Percentiles rank a stretch among this genome's conserved stretches.
Conservation (phyloP, 1,140 invertebrate genomes). For the Paralvinella palmiformis region DNA sequence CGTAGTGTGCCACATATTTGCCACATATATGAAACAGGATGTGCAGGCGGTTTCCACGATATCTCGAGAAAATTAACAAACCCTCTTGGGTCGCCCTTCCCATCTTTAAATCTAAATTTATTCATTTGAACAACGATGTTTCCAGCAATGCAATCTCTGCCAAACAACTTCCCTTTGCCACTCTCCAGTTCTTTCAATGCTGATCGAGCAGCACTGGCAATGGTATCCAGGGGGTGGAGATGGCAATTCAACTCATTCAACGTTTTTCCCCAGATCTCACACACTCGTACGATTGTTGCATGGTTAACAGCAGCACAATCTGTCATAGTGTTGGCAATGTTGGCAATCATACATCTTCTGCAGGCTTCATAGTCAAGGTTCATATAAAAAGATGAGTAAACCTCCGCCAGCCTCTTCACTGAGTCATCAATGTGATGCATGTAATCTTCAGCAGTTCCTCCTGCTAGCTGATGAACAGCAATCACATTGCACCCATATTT, state of each 20-base stretch:
- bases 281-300: background rate
- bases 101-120: background rate
- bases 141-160: background rate
- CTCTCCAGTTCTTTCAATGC: background rate
- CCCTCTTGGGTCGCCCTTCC: background rate
- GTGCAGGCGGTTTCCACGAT: slow-evolving; percentile 15
- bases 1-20: no score
- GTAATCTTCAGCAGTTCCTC: slow-evolving; percentile 12
- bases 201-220: slow-evolving; percentile 5
- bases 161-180: background rate
- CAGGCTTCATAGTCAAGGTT: slow-evolving; percentile 2
- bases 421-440: background rate
- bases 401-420: background rate
- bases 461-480: slow-evolving; percentile 5
- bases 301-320: slow-evolving; percentile 16
- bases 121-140: slow-evolving; percentile 1
- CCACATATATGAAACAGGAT: slow-evolving; percentile 15
- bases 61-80: background rate
- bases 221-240: slow-evolving; percentile 18
- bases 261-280: slow-evolving; percentile 1
- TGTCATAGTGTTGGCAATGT: slow-evolving; percentile 18
- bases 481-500: background rate
- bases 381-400: background rate
- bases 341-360: slow-evolving; percentile 3
- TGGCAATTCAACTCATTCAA: slow-evolving; percentile 19